phyloP scores from a whole-genome alignment of 1,140 invertebrate species.

The Drosophila sp. region DNA sequence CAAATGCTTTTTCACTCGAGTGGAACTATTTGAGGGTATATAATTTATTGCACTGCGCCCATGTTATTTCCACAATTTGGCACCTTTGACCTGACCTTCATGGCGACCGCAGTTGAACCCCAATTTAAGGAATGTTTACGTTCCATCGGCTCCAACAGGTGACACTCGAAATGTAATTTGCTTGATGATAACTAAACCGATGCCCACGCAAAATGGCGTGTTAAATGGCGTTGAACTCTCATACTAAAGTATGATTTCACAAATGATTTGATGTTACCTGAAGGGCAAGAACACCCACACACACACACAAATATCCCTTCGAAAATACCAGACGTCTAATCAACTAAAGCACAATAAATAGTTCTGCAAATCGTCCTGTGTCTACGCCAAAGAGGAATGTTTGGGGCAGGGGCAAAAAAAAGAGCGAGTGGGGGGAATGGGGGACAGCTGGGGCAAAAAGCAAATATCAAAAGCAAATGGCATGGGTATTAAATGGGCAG shows the following conservation, averaged over 20 bases:
- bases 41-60: background rate
- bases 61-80: background rate
- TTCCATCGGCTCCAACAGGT: conserved; percentile 43
- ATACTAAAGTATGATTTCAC: conserved; percentile 57
- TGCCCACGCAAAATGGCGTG: conserved; percentile 50
- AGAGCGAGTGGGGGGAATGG: conserved; percentile 27
- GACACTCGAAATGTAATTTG: conserved; percentile 52
- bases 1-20: background rate
- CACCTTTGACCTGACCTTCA: conserved; percentile 32
- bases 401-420: conserved; percentile 53
- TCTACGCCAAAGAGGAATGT: conserved; percentile 41
- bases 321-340: conserved; percentile 73
- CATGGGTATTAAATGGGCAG: conserved; percentile 35
- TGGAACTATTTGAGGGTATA: background rate
- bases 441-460: conserved; percentile 17
- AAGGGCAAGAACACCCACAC: conserved; percentile 36
- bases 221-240: conserved; percentile 45
- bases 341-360: conserved; percentile 77
- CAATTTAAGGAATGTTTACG: conserved; percentile 36
- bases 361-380: conserved; percentile 26
- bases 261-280: conserved; percentile 71
- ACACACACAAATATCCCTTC: conserved; percentile 1
- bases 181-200: conserved; percentile 49
- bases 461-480: conserved; percentile 26
- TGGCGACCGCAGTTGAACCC: conserved; percentile 37